Percentiles rank a stretch among this genome's conserved stretches.
Conservation (phyloP, 2,888 invertebrate genomes). For the Philopedon plagiatum region DNA sequence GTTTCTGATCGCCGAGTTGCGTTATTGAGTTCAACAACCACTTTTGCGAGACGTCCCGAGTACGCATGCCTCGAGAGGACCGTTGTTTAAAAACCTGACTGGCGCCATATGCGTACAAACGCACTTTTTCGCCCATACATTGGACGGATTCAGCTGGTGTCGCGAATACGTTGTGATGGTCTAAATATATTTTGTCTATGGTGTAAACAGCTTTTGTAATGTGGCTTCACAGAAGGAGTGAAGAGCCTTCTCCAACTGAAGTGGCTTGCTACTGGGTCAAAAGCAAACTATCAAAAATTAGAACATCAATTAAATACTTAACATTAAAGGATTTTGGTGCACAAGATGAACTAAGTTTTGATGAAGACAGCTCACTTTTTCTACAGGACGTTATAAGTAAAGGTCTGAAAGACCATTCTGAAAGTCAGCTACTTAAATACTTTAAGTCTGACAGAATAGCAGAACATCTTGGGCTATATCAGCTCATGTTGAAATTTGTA, state of each 20-base stretch:
- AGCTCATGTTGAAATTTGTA: conserved; percentile 20
- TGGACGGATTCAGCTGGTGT: too few species aligned
- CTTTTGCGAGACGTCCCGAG: too few species aligned
- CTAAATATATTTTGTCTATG: too few species aligned
- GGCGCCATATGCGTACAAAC: too few species aligned
- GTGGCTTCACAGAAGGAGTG: too few species aligned
- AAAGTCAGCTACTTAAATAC: conserved; percentile 30
- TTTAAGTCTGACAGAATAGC: conserved; percentile 24
- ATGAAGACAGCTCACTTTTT: conserved; percentile 24
- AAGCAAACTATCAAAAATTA: conserved; percentile 31
- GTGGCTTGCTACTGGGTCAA: conserved; percentile 39
- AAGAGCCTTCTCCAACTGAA: conserved; percentile 50
- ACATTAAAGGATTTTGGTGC: conserved; percentile 36
- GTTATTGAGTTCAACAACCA: too few species aligned
- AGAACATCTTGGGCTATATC: conserved; percentile 28
- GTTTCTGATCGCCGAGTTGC: too few species aligned
- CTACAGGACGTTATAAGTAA: conserved; percentile 19
- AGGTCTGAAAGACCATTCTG: conserved; percentile 24
- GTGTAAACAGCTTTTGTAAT: too few species aligned
- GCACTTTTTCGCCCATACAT: too few species aligned
- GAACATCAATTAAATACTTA: conserved; percentile 29
- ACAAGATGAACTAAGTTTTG: conserved; percentile 30
- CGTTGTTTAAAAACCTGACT: too few species aligned
- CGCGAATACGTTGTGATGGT: too few species aligned
- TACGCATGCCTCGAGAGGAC: too few species aligned